A percentile compares a stretch with the other conserved stretches of the same genome.
Conservation (phyloP, 2,888 invertebrate genomes). For the Pollenia labialis region DNA sequence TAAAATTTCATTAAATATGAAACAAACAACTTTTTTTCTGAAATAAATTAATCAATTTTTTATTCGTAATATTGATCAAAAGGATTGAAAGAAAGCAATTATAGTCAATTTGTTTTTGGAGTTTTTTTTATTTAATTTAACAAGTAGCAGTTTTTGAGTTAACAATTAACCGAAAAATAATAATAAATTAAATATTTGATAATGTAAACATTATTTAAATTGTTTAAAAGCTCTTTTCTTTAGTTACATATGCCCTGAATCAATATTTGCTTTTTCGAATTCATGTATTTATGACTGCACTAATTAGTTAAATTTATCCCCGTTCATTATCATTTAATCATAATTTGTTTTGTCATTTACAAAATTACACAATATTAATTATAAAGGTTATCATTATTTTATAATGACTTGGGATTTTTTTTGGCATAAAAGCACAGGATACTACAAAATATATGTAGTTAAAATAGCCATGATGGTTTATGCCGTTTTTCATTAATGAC, state of each 20-base stretch:
- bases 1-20: conserved; percentile 13
- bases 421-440: background rate
- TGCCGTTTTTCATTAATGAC: background rate
- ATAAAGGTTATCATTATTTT: conserved; percentile 31
- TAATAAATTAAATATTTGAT: no score
- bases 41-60: background rate
- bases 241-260: no score
- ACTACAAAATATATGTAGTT: background rate
- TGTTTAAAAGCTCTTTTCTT: no score
- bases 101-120: background rate
- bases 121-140: no score
- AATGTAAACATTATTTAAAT: no score
- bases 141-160: no score
- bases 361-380: conserved; percentile 27
- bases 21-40: background rate
- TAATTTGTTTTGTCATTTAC: conserved; percentile 40
- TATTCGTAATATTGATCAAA: background rate
- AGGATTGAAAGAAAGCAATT: background rate
- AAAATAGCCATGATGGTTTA: conserved; percentile 9
- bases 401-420: conserved; percentile 15
- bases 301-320: background rate
- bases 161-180: no score
- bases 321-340: conserved; percentile 30
- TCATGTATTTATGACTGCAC: background rate
- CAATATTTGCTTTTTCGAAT: no score